Evolutionary conservation across 2,113 vertebrate species (phyloP).

Genomic region (Elanoides forficatus): DNA sequence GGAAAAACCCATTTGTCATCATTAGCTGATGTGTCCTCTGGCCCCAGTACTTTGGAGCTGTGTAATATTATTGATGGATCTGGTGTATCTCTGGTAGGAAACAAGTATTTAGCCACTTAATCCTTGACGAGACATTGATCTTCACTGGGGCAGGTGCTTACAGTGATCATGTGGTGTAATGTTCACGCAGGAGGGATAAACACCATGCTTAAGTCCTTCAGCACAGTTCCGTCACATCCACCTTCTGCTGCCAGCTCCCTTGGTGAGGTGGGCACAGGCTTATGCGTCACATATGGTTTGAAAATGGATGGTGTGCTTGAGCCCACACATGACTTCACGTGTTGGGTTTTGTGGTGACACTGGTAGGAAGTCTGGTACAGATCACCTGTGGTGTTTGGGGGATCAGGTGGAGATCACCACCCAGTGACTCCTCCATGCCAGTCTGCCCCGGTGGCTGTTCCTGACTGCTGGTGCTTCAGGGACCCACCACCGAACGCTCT

Average conservation of each 20-base stretch:
- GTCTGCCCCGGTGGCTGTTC: neutral
- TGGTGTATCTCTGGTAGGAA: neutral
- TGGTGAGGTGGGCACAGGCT: neutral
- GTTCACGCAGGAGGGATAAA: neutral
- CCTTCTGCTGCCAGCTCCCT: neutral
- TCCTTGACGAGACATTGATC: neutral
- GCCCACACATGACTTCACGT: neutral
- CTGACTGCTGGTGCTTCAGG: neutral
- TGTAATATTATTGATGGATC: neutral
- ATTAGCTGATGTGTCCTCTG: neutral
- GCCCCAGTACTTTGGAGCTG: neutral
- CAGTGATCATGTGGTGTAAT: accelerated
- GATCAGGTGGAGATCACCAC: neutral
- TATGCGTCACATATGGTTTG: accelerated
- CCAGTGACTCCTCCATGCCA: neutral
- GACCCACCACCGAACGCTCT: neutral
- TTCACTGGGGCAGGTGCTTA: neutral
- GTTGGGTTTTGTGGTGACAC: neutral
- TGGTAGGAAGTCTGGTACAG: neutral
- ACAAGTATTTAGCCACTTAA: neutral
- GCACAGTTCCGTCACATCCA: neutral
- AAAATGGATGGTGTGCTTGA: neutral
- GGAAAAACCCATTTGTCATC: neutral
- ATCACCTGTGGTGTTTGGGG: neutral
- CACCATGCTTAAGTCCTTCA: neutral